Evolutionary conservation across 2,888 invertebrate genomes (phyloP), one percentile per base, ranked within the genome.

Genomic region (Drosophila demipolita): DNA sequence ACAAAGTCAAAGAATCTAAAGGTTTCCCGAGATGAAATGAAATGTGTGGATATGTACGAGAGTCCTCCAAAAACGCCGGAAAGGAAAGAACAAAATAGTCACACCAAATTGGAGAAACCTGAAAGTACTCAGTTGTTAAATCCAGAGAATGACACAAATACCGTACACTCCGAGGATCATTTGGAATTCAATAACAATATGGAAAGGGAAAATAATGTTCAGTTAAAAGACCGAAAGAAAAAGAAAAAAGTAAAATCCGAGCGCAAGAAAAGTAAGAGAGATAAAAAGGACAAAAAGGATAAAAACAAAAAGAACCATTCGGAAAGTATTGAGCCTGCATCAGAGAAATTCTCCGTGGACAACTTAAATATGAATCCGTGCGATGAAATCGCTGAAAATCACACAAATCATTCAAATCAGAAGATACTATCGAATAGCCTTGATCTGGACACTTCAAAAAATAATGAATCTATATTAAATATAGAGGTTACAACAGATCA

Each of bases 221-320:
- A 63, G 38, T 48, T 64, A 12, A 83, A 87, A 38, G 80, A 82
- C 54, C 65, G 82, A 29, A 83, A 80, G 35, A 82, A 91, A 69
- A 78, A 86, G 23, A 80, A 88, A 50, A 82, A 84, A 50, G 72
- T 77, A 3, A 91, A 90, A 55, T 79, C 91, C 26, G 91, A 91
- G 38, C 85, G 76, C 23, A 87, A 90, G 53, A 89, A 90, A 63
- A 89, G 80, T 23, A 91, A 91, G 59, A 89, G 90, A 53, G 62
- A 83, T 32, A 91, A 91, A 52, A 90, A 89, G 53, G 91, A 90
- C 61, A 72, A 81, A 66, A 81, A 66, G 53, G 69, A 82, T 11
- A 73, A 75, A 29, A 42, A 29, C n/a, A 78, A 74, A 33, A 80
- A 84, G 45, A 61, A 69, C 12, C 53, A 66, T 11, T 63, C 74